A percentile compares a stretch with the other conserved stretches of the same genome.
These are phyloP conservation scores for Lanius ludovicianus DNA, from an alignment of 2,113 vertebrate species.

Conservation along the genomic window DNA sequence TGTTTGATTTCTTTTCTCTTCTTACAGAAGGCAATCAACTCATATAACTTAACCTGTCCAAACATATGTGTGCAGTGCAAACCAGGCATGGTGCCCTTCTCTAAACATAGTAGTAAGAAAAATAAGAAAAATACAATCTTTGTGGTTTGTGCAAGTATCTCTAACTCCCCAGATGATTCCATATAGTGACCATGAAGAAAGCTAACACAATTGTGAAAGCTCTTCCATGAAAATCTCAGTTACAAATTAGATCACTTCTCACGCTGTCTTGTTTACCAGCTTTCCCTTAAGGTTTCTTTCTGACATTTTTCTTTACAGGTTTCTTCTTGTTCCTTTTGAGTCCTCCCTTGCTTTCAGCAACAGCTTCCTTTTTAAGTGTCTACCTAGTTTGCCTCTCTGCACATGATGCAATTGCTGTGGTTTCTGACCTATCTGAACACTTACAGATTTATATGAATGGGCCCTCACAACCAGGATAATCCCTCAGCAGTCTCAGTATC, in stretches of 20 bases:
- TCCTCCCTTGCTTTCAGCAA: background rate
- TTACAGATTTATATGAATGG: background rate
- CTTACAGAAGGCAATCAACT: background rate
- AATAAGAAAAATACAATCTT: background rate
- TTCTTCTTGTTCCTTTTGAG: background rate
- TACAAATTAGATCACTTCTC: background rate
- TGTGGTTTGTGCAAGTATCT: background rate
- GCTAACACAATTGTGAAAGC: background rate
- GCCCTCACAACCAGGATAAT: background rate
- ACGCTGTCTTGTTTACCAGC: background rate
- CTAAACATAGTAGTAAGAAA: background rate
- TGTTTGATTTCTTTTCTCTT: background rate
- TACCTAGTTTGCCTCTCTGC: background rate
- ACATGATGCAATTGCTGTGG: background rate
- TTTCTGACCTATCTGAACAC: background rate
- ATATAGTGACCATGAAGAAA: background rate
- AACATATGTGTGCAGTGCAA: background rate
- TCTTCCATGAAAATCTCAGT: background rate
- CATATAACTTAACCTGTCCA: background rate
- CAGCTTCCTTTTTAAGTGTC: background rate
- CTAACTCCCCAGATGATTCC: background rate
- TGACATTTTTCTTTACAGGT: background rate
- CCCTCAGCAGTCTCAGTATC: background rate
- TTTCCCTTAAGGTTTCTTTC: background rate
- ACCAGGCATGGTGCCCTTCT: background rate